These are phyloP conservation scores for Megalopta genalis DNA, from an alignment of 1,140 invertebrate species.

Conservation along the genomic window DNA sequence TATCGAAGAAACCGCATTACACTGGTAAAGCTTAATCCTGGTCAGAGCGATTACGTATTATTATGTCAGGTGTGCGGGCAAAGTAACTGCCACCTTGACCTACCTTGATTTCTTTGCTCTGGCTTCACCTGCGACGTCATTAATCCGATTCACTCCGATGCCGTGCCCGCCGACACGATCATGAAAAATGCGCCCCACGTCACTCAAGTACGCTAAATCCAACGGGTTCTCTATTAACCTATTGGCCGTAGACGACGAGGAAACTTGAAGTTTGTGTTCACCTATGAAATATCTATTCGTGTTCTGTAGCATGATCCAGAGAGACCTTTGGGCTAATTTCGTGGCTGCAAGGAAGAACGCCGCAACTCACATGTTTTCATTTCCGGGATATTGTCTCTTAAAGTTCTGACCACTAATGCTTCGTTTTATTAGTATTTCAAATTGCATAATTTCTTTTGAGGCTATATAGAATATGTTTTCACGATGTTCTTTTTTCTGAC, in stretches of 20 bases:
- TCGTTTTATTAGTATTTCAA: too few relatives aligned
- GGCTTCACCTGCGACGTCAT: slow-evolving; percentile 71
- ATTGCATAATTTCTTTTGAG: too few relatives aligned
- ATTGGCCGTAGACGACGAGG: background rate
- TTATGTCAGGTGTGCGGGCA: slow-evolving; percentile 64
- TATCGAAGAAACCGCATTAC: slow-evolving; percentile 18
- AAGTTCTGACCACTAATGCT: too few relatives aligned
- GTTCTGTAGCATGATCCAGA: too few relatives aligned
- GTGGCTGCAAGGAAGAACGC: too few relatives aligned
- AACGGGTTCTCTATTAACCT: background rate
- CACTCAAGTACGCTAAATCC: background rate
- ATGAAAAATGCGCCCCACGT: background rate
- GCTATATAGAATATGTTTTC: too few relatives aligned
- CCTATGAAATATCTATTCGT: too few relatives aligned
- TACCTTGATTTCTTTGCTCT: slow-evolving; percentile 64
- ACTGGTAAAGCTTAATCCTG: slow-evolving; percentile 34
- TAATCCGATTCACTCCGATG: slow-evolving; percentile 54
- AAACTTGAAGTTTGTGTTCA: too few relatives aligned
- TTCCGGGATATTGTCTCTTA: too few relatives aligned
- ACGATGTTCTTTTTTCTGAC: too few relatives aligned
- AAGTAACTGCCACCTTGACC: slow-evolving; percentile 75
- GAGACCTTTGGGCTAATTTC: too few relatives aligned
- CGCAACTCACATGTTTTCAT: too few relatives aligned
- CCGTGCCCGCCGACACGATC: background rate
- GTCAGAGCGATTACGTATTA: slow-evolving; percentile 47